Base-by-base conservation (phyloP, 1,140 invertebrate genomes). In the Pseudomyrmex concolor region DNA sequence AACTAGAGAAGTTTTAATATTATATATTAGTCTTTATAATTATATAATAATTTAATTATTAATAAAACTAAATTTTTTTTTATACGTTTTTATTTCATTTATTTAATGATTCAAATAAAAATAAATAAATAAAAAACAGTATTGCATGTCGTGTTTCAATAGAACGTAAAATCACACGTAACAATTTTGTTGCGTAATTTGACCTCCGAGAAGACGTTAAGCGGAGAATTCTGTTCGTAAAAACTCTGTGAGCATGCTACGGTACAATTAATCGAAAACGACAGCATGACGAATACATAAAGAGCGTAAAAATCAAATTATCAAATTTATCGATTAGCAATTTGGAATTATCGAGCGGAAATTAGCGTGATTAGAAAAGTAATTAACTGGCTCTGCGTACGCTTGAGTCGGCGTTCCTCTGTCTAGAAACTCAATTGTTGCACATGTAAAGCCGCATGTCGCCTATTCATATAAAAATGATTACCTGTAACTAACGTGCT, bases 151-250 rank as follows among this genome's bases (percentile, higher is more conserved):
- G 43, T 77, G 67, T 17, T 45, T 78, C 10, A 17, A 17, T 12
- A 48, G 12, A 57, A 60, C 0, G 12, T 48, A 15, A 59, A 8
- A n/a, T 10, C 55, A 25, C 19, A 48, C 51, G 73, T 48, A n/a
- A 71, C 17, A 4, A n/a, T 57, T 68, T 43, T 48, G 34, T 80
- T 80, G 70, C 1, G 17, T 80, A 80, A 80, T 70, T 48, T 17
- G 3, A 17, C 15, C n/a, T 66, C 25, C 25, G 2, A 17, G 12
- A 25, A 59, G 0, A 64, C 3, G 13, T 22, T 2, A 19, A 66
- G 12, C 12, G 3, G 2, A 71, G 17, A 25, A 70, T 59, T 5
- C 55, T 2, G 19, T 59, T 54, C 3, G 5, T 15, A 48, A 2
- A 48, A 63, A 5, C 22, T 13, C 1, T 43, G 12, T 1, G 5